Evolutionary conservation across 2,797 vertebrate species (phyloP), one percentile per base, ranked within the genome.

Genomic region (Neoniphon sammara): DNA sequence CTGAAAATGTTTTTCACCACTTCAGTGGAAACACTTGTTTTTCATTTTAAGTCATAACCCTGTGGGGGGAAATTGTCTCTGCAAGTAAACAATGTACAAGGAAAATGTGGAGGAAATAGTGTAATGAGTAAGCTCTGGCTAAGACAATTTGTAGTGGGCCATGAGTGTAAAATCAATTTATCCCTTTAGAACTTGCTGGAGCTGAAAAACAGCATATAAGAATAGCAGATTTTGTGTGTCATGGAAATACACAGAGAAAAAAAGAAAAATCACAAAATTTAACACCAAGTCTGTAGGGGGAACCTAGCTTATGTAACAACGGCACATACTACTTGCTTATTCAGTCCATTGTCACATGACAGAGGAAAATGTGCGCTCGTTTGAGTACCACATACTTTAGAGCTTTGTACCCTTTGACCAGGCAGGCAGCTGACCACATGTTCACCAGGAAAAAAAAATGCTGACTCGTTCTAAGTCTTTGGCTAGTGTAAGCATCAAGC

Each of bases 331-430:
- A 47, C 7, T 20, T 55, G 85, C 87, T 77, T 68, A 89, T 66
- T 90, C 87, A 92, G 90, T 79, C 47, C 25, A 20, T 71, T 18
- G 83, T 94, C 93, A 94, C 92, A 93, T 93, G 94, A 90, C 85
- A 11, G 57, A 25, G 79, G 78, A 86, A 85, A 84, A 78, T 1
- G 31, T 62, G 80, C 63, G 36, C 77, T 65, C 62, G 78, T 71
- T 66, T 57, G 10, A 71, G 64, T 23, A 66, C 82, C 66, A 67
- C 84, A 88, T 55, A 62, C 55, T 88, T 88, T 70, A 75, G 76
- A 85, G 82, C 82, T 84, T 66, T 78, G 78, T 83, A 86, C 91
- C 91, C 91, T 90, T 91, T 91, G 82, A 91, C 92, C 80, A 66
- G 77, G 56, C 73, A 30, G 64, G 60, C 81, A 70, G 65, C 75